Evolutionary conservation across 2,888 invertebrate genomes (phyloP).

Genomic region (Calameuta filiformis): DNA sequence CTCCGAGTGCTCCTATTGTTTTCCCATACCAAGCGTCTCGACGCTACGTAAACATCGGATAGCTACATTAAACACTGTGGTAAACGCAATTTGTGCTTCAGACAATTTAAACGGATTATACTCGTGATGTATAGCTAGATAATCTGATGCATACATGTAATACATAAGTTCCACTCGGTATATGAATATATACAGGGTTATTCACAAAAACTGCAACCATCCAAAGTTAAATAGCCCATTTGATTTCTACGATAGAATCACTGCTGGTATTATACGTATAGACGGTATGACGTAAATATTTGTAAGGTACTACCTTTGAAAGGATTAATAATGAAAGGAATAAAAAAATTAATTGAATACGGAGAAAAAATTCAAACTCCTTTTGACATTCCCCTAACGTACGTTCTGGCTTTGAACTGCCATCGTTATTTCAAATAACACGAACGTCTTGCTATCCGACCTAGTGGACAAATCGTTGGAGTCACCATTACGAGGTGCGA

Average conservation of each 20-base stretch:
- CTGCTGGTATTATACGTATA: not conserved
- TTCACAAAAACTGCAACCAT: not conserved
- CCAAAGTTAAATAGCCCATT: not conserved
- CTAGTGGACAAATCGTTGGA: constrained; percentile 24
- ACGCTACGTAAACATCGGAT: not conserved
- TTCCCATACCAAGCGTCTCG: not conserved
- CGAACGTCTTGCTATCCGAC: constrained; percentile 24
- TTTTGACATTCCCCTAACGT: constrained; percentile 1
- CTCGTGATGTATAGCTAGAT: not conserved
- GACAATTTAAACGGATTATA: not conserved
- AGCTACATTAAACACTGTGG: not conserved
- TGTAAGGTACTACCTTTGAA: not conserved
- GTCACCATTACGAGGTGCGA: constrained; percentile 12
- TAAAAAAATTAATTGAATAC: not conserved
- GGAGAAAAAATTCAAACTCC: not conserved
- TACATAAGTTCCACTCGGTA: not conserved
- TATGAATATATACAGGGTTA: not conserved
- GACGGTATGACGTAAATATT: not conserved
- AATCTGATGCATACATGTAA: not conserved
- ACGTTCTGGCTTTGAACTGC: constrained; percentile 6
- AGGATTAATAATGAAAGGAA: not conserved
- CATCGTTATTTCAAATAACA: constrained; percentile 44
- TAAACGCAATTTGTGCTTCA: not conserved
- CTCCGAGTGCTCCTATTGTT: not conserved
- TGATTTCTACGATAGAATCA: not conserved